phyloP scores from a whole-genome alignment of 1,140 invertebrate species.

The Chionoecetes opilio region DNA sequence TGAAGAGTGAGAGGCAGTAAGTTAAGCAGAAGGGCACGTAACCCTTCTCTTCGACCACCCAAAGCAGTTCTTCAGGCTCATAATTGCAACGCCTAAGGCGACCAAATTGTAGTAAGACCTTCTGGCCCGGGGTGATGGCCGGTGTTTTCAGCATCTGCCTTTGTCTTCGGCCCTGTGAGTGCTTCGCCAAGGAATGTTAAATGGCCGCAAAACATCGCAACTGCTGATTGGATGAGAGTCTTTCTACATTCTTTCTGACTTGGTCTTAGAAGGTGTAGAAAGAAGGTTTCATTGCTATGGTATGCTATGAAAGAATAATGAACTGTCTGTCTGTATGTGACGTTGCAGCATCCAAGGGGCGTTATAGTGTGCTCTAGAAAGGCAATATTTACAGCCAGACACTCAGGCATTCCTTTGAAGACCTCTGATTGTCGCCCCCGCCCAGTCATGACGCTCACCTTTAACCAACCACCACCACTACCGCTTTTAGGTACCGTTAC shows the following conservation, averaged over 20 bases:
- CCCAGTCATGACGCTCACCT: no score
- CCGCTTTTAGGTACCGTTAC: no score
- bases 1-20: background rate
- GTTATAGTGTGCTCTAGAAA: no score
- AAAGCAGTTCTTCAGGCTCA: background rate
- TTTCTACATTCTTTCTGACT: background rate
- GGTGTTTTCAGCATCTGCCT: background rate
- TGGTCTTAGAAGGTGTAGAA: background rate
- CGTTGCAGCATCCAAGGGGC: no score
- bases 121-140: background rate
- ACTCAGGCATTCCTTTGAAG: background rate
- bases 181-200: constrained; percentile 12
- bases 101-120: background rate
- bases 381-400: background rate
- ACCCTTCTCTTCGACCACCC: background rate
- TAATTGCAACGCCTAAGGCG: background rate
- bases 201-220: background rate
- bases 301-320: no score
- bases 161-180: background rate
- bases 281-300: no score
- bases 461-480: no score
- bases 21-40: background rate
- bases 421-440: no score
- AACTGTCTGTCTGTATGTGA: no score
- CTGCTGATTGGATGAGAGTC: constrained; percentile 28